These are phyloP conservation scores for Henicopernis longicauda DNA, from an alignment of 2,113 vertebrate species.

Conservation along the genomic window DNA sequence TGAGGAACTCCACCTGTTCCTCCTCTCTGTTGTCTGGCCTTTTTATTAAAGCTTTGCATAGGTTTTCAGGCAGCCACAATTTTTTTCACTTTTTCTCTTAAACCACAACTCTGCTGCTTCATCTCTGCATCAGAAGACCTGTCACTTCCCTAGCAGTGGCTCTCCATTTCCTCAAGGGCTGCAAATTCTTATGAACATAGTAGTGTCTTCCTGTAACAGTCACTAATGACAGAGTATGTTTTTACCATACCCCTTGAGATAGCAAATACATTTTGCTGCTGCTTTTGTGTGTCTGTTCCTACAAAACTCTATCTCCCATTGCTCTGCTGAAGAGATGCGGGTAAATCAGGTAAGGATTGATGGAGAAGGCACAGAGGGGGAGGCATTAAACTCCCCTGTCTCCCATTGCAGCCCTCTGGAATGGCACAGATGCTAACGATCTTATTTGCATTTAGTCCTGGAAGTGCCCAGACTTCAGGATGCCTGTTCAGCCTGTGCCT, in stretches of 20 bases:
- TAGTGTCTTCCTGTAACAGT: background rate
- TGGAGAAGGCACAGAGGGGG: background rate
- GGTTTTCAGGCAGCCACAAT: background rate
- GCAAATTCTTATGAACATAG: background rate
- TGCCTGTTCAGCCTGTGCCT: background rate
- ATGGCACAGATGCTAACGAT: background rate
- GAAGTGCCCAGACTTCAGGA: background rate
- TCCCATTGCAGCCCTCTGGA: background rate
- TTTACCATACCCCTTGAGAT: background rate
- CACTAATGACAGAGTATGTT: background rate
- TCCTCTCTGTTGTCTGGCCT: background rate
- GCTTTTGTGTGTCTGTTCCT: background rate
- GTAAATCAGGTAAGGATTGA: background rate
- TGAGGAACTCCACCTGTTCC: background rate
- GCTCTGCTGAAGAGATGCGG: background rate
- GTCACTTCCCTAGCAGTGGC: background rate
- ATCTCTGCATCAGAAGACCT: background rate
- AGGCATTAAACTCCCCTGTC: background rate
- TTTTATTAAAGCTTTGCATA: background rate
- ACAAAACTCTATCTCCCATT: background rate
- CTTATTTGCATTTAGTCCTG: background rate
- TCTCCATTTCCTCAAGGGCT: background rate
- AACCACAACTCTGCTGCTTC: background rate
- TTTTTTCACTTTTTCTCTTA: background rate
- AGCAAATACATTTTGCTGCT: background rate